These are phyloP conservation scores for Cossypha dichroa DNA, from an alignment of 2,797 vertebrate genomes.

Conservation along the genomic window DNA sequence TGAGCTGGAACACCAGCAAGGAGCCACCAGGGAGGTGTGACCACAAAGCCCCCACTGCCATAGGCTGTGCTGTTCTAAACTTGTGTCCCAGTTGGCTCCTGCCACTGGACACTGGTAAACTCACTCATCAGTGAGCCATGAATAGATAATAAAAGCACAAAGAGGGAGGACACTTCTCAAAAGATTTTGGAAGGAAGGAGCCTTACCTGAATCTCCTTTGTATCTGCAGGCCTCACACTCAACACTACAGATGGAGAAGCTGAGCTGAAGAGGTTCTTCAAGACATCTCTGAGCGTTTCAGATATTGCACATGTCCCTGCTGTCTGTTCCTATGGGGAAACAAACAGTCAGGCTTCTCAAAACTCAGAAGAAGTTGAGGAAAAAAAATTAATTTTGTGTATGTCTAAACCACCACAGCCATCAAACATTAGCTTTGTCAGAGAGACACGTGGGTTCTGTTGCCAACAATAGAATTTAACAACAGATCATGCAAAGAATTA, in stretches of 20 bases:
- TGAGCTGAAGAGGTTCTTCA: conserved; percentile 81
- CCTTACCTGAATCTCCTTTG: conserved; percentile 83
- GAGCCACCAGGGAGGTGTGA: neutral
- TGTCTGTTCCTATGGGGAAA: conserved; percentile 27
- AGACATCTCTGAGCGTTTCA: conserved; percentile 73
- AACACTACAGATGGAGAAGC: conserved; percentile 84
- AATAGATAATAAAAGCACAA: neutral
- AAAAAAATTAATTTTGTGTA: neutral
- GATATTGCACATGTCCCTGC: conserved; percentile 22
- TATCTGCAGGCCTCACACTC: conserved; percentile 80
- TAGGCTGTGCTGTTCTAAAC: neutral
- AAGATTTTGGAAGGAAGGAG: neutral
- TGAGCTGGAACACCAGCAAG: neutral
- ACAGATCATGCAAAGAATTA: neutral
- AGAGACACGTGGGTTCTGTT: neutral
- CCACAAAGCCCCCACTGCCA: neutral
- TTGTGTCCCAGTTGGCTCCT: neutral
- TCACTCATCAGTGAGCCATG: neutral
- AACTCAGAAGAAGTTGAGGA: neutral
- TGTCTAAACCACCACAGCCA: neutral
- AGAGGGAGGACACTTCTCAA: neutral
- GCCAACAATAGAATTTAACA: neutral
- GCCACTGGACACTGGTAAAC: neutral
- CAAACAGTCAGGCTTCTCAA: neutral
- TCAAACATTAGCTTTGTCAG: neutral